Evolutionary conservation across 92 coral and sea anemone species (phyloP), one percentile per base, ranked within the genome.

Genomic region (Siderastrea radians): DNA sequence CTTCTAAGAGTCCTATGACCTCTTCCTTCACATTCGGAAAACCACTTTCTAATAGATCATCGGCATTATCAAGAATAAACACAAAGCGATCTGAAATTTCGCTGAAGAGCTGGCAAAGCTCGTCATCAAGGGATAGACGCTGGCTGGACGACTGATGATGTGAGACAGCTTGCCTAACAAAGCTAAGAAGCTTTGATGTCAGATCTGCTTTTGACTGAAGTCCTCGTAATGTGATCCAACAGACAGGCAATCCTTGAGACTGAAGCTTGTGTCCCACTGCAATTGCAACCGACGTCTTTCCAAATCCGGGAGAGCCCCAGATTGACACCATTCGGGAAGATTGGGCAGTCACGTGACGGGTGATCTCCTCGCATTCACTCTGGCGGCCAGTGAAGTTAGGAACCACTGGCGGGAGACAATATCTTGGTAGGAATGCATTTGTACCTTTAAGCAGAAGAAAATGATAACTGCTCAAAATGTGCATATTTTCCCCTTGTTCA

Each of bases 221-320:
- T 15, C 68, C 77, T 49, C 66, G 89, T 4, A 77, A 68, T 66
- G 55, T 48, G 38, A 75, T 43, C 54, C 48, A 86, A 65, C 48
- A 77, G 46, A 86, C 89, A 10, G 83, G 67, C 26, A 47, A 19
- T 10, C 89, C 79, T 84, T 57, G 49, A 5, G 72, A 58, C 15
- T 62, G 68, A 63, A 86, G 89, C 55, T 66, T 6, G 77, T 77
- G 84, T 2, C 75, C 89, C 55, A 68, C 15, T 54, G 58, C 84
- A 38, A 77, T 54, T 10, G 83, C 89, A 48, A 73, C 72, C 16
- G 89, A 86, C 50, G 89, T 86, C 55, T 86, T 86, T 7, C 89
- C 89, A 51, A 86, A 86, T 67, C 89, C 88, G 7, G 88, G 88
- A 49, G 88, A 75, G 12, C 88, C 88, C 63, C 84, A 86, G 53